phyloP scores from a whole-genome alignment of 2,113 vertebrate genomes.

The Gallinago paraguaiae region DNA sequence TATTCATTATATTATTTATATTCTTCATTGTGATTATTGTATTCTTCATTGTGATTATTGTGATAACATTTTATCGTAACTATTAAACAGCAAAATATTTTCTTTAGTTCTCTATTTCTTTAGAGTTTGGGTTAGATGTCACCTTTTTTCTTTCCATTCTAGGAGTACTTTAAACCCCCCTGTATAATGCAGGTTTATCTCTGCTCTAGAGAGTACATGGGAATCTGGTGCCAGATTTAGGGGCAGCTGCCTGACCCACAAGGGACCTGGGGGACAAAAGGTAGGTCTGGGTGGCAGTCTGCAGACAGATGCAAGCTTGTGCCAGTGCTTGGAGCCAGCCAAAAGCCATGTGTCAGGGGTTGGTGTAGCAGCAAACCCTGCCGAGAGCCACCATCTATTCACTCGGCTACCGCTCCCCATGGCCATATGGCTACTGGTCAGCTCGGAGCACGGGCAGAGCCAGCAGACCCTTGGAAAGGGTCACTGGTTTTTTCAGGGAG shows the following conservation, averaged over 20 bases:
- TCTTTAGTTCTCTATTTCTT: background rate
- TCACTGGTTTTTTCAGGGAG: background rate
- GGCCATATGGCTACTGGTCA: background rate
- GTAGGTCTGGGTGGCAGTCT: background rate
- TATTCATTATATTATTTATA: background rate
- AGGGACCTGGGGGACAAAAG: background rate
- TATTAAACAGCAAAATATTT: background rate
- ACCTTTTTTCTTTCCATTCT: background rate
- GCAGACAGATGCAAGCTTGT: background rate
- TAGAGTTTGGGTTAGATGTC: background rate
- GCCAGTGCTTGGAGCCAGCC: background rate
- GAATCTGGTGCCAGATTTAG: background rate
- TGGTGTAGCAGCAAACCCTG: background rate
- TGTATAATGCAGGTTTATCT: background rate
- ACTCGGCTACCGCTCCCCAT: accelerated
- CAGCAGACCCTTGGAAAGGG: background rate
- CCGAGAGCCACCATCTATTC: accelerated
- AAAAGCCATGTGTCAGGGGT: background rate
- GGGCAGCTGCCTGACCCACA: background rate
- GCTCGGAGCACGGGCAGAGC: background rate
- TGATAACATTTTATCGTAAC: background rate
- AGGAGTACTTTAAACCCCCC: background rate
- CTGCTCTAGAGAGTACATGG: background rate
- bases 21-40: background rate
- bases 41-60: background rate